Percentiles rank a stretch among this genome's conserved stretches.
Conservation (phyloP, 1,140 invertebrate genomes). For the Lordiphosa stackelbergi region DNA sequence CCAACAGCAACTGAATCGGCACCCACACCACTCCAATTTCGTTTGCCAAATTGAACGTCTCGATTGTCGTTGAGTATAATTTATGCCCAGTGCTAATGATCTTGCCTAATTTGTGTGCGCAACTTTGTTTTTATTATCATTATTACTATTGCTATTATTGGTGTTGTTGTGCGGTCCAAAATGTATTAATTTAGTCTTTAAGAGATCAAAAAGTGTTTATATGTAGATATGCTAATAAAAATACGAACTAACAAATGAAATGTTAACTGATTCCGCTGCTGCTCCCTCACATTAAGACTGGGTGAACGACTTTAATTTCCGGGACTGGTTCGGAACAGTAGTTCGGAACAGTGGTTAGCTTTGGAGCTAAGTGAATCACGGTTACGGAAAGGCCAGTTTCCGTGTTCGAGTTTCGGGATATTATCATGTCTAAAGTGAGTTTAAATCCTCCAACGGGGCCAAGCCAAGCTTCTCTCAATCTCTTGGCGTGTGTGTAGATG, state of each 20-base stretch:
- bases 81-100: slow-evolving; percentile 49
- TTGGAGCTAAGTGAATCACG: too few species aligned
- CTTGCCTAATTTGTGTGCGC: slow-evolving; percentile 55
- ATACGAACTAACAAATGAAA: not conserved
- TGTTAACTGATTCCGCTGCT: too few species aligned
- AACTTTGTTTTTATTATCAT: slow-evolving; percentile 19
- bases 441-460: too few species aligned
- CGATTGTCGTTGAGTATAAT: slow-evolving; percentile 18
- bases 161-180: slow-evolving; percentile 33
- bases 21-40: slow-evolving; percentile 13
- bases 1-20: not conserved
- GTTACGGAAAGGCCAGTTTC: too few species aligned
- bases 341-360: too few species aligned
- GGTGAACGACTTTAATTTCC: too few species aligned
- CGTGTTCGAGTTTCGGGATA: too few species aligned
- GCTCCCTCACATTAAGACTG: not conserved
- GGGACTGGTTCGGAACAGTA: too few species aligned
- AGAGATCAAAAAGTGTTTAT: slow-evolving; percentile 31
- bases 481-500: too few species aligned
- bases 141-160: slow-evolving; percentile 5
- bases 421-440: too few species aligned
- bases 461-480: too few species aligned
- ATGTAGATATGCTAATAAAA: slow-evolving; percentile 47
- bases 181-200: slow-evolving; percentile 66
- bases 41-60: slow-evolving; percentile 1